Conservation (phyloP, 2,113 vertebrate genomes). For the Columbina picui region DNA sequence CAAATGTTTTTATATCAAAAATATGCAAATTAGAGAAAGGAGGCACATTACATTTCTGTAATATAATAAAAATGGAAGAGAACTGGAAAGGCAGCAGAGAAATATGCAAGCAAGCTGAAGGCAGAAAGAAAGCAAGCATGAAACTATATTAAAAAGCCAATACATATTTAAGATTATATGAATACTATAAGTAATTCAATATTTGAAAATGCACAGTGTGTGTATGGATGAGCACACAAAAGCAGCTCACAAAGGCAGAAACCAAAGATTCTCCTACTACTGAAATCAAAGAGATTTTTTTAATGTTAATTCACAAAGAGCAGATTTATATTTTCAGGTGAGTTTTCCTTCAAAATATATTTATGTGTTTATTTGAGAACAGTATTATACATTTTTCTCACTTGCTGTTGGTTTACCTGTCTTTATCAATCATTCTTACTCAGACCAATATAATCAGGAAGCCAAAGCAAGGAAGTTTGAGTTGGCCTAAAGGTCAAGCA, state of each 20-base stretch:
- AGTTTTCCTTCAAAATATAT: background rate
- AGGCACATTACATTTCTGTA: background rate
- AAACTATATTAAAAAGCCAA: background rate
- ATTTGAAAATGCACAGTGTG: background rate
- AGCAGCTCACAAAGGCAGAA: background rate
- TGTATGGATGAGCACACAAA: background rate
- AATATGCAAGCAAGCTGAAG: background rate
- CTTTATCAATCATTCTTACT: background rate
- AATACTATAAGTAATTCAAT: background rate
- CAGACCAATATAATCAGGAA: background rate
- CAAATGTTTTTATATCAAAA: slow-evolving; percentile 1
- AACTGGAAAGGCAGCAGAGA: background rate
- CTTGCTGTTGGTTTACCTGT: background rate
- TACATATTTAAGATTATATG: background rate
- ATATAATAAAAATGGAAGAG: background rate
- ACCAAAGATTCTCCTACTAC: background rate
- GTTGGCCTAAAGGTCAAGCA: background rate
- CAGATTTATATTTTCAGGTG: background rate
- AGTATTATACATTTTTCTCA: fast-evolving
- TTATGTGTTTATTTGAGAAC: background rate
- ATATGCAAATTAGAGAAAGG: slow-evolving; percentile 13
- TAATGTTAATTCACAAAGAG: background rate
- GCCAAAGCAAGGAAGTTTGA: background rate
- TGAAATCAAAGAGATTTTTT: background rate
- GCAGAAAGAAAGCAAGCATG: background rate